phyloP scores from a whole-genome alignment of 1,140 invertebrate genomes.

The Sycophaga agraensis region DNA sequence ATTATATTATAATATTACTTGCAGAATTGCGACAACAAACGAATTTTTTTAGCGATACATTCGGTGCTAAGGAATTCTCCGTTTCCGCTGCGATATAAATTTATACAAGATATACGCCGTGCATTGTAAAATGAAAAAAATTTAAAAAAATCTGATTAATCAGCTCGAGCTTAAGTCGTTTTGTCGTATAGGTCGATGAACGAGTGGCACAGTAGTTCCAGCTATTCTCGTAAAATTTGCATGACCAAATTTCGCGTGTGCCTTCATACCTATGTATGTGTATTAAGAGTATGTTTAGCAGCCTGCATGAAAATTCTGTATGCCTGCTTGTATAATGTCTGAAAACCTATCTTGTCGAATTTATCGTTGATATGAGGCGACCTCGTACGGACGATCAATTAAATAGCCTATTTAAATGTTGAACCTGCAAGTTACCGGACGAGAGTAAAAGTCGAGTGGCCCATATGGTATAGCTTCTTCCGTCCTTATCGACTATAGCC shows the following conservation, averaged over 20 bases:
- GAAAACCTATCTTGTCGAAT: no score
- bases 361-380: no score
- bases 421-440: not conserved
- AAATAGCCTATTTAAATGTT: not conserved
- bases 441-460: no score
- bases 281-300: no score
- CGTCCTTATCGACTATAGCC: no score
- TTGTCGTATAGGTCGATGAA: conserved; percentile 14
- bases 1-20: not conserved
- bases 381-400: conserved; percentile 7
- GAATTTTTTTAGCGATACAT: no score
- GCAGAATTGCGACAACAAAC: conserved; percentile 19
- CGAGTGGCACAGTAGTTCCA: no score
- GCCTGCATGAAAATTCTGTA: no score
- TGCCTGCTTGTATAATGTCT: no score
- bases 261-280: no score
- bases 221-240: conserved; percentile 13
- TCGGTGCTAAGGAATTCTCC: conserved; percentile 11
- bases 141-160: conserved; percentile 19
- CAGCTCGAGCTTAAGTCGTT: not conserved
- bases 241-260: conserved; percentile 20
- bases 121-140: conserved; percentile 11
- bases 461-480: no score
- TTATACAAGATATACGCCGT: conserved; percentile 21
- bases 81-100: conserved; percentile 20